Base-by-base conservation (phyloP, 1,140 invertebrate genomes). In the Bombus pascuorum region DNA sequence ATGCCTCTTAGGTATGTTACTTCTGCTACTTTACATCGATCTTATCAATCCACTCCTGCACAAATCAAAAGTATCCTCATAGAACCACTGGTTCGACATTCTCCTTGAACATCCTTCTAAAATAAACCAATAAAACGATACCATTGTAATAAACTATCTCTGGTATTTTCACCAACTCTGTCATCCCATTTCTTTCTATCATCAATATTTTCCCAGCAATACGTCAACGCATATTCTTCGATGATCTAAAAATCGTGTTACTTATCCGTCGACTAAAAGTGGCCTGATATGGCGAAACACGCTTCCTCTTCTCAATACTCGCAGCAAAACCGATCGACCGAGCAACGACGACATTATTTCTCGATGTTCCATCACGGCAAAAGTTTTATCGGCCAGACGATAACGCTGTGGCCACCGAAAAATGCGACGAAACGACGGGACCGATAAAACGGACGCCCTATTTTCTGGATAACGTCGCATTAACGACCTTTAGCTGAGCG, bases 391-490 rank as follows among this genome's bases (percentile, higher is more conserved):
- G 3, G 25, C 3, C 18, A 12, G 4, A 53, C 42, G 72, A 76
- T 83, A 83, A 66, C 28, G 0, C 10, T 15, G 15, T 28, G 18
- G 15, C 81, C 34, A 75, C 57, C 42, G 39, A 65, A 81, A 62
- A 83, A 76, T 72, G 62, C 65, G 44, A 10, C 44, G 18, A 68
- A 83, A 57, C 81, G 44, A 22, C 34, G 0, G 28, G 13, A 5
- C 18, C n/a, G 82, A 83, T 83, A 78, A 83, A 68, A 6, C 10
- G n/a, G 4, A 18, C 47, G 65, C 65, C 34, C 81, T 83, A 83
- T 83, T 83, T 83, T 57, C 74, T 78, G 37, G 73, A 83, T 44
- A 79, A 84, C 72, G 34, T 65, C 62, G 39, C 57, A 62, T 37
- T 71, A 83, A 83, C 59, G 65, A 25, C 59, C 66, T 32, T 70